Evolutionary conservation across 2,797 vertebrate species (phyloP).

Genomic region (Valencia hispanica): DNA sequence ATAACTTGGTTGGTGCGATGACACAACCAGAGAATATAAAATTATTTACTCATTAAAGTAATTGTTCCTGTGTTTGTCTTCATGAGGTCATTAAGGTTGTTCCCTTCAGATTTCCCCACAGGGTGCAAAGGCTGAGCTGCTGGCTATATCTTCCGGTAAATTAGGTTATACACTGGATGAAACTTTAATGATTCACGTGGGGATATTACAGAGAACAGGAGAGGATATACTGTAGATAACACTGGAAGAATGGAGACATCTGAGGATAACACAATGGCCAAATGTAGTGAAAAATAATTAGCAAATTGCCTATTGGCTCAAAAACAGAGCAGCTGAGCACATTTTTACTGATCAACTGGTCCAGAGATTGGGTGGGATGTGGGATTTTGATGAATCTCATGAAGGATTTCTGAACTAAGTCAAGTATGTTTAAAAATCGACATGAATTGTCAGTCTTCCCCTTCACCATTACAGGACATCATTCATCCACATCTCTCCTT

Average conservation of each 20-base stretch:
- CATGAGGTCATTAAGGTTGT: constrained; percentile 8
- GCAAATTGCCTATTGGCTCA: constrained; percentile 12
- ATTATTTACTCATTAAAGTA: constrained; percentile 24
- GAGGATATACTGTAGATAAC: constrained; percentile 26
- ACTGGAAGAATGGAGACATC: constrained; percentile 18
- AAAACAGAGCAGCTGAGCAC: not conserved
- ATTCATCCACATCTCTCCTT: constrained; percentile 5
- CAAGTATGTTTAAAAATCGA: not conserved
- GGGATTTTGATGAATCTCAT: constrained; percentile 34
- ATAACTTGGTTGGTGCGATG: constrained; percentile 2
- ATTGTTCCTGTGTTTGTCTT: constrained; percentile 16
- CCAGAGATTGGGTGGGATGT: constrained; percentile 9
- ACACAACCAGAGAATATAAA: not conserved
- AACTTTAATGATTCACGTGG: constrained; percentile 41
- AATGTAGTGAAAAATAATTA: constrained; percentile 19
- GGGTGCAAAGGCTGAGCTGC: constrained; percentile 13
- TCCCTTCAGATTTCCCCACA: constrained; percentile 23
- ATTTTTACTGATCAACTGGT: constrained; percentile 19
- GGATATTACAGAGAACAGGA: constrained; percentile 35
- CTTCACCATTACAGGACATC: constrained; percentile 19
- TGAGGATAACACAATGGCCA: constrained; percentile 18
- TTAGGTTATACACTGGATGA: constrained; percentile 45
- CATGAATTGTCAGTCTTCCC: not conserved
- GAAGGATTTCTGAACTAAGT: constrained; percentile 32
- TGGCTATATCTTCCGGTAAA: constrained; percentile 39